Percentiles rank a stretch among this genome's conserved stretches.
phyloP scores from a whole-genome alignment of 2,888 invertebrate genomes.

The Drosophila kambysellisi region DNA sequence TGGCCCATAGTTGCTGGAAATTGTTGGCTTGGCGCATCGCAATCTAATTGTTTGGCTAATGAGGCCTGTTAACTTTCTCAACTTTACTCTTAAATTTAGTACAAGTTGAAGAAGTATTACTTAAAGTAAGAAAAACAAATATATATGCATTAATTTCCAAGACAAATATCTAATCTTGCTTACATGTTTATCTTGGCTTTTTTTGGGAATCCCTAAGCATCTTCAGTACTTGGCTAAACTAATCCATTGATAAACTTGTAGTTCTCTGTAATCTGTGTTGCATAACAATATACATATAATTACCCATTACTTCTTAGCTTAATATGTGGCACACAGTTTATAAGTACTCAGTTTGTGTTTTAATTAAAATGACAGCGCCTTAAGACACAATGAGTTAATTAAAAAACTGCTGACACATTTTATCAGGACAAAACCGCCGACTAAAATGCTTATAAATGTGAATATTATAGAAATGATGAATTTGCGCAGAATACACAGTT shows the following conservation, averaged over 20 bases:
- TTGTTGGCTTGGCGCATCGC: neutral
- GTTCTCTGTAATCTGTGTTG: neutral
- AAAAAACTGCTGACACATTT: conserved; percentile 60
- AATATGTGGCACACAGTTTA: neutral
- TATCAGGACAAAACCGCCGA: conserved; percentile 16
- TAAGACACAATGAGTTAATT: conserved; percentile 52
- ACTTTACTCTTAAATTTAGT: conserved; percentile 1
- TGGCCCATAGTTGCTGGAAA: conserved; percentile 1
- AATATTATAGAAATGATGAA: conserved; percentile 29
- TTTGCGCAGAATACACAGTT: conserved; percentile 20
- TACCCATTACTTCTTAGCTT: neutral
- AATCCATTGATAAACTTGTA: neutral
- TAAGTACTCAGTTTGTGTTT: conserved; percentile 23
- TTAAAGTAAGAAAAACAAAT: neutral
- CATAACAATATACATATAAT: neutral
- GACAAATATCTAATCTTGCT: neutral
- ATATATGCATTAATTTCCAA: neutral
- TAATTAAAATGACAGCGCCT: conserved; percentile 24
- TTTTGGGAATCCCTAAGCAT: neutral
- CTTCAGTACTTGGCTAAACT: neutral
- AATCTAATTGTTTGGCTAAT: neutral
- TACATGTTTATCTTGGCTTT: no score
- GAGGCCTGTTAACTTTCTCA: neutral
- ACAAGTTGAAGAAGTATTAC: neutral
- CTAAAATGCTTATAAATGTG: conserved; percentile 37